Conservation (phyloP, 2,888 invertebrate genomes). For the Platycheirus albimanus region DNA sequence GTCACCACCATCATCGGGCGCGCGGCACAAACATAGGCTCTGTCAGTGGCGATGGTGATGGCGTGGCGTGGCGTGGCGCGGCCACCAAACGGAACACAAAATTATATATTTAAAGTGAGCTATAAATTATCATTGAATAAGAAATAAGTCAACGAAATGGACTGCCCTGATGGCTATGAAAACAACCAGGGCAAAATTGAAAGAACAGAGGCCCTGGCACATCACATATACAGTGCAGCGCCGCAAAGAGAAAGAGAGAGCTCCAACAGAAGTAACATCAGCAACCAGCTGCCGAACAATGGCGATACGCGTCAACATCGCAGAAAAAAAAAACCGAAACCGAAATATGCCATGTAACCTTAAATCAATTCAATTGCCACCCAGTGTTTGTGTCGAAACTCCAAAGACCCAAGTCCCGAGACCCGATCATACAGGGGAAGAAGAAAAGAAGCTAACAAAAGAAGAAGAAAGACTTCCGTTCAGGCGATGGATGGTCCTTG, state of each 20-base stretch:
- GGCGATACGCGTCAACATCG: constrained; percentile 68
- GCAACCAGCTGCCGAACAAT: constrained; percentile 66
- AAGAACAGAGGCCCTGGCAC: constrained; percentile 8
- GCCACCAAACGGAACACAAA: constrained; percentile 49
- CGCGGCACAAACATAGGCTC: constrained; percentile 25
- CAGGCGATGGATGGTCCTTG: constrained; percentile 27
- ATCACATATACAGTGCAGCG: too few relatives aligned
- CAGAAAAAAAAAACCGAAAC: constrained; percentile 68
- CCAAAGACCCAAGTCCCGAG: too few relatives aligned
- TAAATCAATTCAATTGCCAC: constrained; percentile 82
- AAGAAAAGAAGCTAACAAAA: constrained; percentile 22
- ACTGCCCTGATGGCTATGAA: not conserved
- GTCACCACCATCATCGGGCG: constrained; percentile 56
- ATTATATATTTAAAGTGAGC: constrained; percentile 73
- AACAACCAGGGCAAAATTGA: constrained; percentile 17
- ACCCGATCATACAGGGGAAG: not conserved
- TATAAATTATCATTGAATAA: constrained; percentile 74
- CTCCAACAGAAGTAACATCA: constrained; percentile 11
- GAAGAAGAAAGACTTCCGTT: constrained; percentile 39
- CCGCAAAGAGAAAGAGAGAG: constrained; percentile 44
- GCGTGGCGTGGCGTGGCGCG: not conserved
- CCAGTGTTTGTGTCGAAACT: constrained; percentile 76
- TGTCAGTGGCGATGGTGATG: not conserved
- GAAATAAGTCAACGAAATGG: constrained; percentile 68
- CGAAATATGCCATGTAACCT: constrained; percentile 73